Evolutionary conservation across 2,113 vertebrate genomes (phyloP), one percentile per base, ranked within the genome.

Genomic region (Trogon melanurus): DNA sequence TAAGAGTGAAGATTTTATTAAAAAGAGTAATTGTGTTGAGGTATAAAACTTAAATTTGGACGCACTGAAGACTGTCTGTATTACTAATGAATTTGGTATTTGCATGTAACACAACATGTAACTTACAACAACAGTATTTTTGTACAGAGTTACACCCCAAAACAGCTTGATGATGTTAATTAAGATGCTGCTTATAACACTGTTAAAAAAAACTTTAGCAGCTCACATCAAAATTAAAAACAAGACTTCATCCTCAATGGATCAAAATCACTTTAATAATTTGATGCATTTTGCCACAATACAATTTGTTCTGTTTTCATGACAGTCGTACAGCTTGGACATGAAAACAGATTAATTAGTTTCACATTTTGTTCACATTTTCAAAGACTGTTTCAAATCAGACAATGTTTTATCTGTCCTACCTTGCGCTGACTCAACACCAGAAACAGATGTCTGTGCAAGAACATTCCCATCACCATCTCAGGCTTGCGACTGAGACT

Each of bases 301-400:
- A 88, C 93, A 93, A 57, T 91, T 94, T 95, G 90, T 96, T 93
- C 95, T 96, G 93, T 91, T 96, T 96, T 94, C 94, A 93, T 78
- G 90, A 94, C 78, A 96, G 82, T 80, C 90, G 70, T 80, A 80
- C 71, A 96, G 90, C 91, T 94, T 94, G 95, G 88, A 95, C 91
- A 88, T 78, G 88, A 94, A 94, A 96, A 91, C 20, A 93, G 56
- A 97, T 90, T 96, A 95, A 94, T 82, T 85, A 93, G 82, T 74
- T 95, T 96, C 92, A 96, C 94, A 95, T 96, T 97, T 94, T 92
- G 92, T 92, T 94, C 88, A 75, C 89, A 90, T 93, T 84, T 92
- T 72, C 71, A 80, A 85, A 76, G 96, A 86, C 90, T 86, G 67
- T 80, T 94, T 96, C 82, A 71, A 96, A 90, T 66, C 2, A 44